A percentile compares a stretch with the other conserved stretches of the same genome.
Conservation (phyloP, 92 coral and sea anemone species). For the Paramuricea clavata region DNA sequence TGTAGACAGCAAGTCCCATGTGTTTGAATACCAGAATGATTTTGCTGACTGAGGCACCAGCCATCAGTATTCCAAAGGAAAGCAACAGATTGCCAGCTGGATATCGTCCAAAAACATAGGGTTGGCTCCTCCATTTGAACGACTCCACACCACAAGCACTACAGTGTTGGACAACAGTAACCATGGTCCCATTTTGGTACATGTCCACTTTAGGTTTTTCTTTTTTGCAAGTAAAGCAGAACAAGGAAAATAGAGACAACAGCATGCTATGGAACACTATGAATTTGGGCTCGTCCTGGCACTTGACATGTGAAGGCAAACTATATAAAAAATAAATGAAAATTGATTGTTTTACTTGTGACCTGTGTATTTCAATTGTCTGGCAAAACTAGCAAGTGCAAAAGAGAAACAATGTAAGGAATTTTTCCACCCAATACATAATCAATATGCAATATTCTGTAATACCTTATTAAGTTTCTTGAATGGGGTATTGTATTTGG, state of each 20-base stretch:
- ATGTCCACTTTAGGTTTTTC: neutral
- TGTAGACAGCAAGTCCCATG: neutral
- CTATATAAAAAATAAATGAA: neutral
- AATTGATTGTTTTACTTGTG: neutral
- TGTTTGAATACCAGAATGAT: neutral
- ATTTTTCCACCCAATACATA: too few relatives aligned
- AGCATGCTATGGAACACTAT: neutral
- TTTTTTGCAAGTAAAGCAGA: neutral
- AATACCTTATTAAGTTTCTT: too few relatives aligned
- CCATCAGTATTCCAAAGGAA: neutral
- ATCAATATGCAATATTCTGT: too few relatives aligned
- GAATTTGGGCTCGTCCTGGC: neutral
- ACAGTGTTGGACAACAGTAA: neutral
- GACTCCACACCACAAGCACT: neutral
- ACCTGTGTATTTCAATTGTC: too few relatives aligned
- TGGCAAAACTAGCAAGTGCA: too few relatives aligned
- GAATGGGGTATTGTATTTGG: too few relatives aligned
- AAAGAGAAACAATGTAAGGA: neutral
- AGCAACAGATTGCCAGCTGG: neutral
- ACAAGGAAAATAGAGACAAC: neutral
- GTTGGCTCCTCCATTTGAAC: neutral
- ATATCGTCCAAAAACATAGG: neutral
- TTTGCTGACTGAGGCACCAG: neutral
- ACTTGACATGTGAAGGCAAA: neutral
- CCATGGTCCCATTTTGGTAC: neutral